Evolutionary conservation across 2,888 invertebrate species (phyloP).

Genomic region (Stenotaenia linearis): DNA sequence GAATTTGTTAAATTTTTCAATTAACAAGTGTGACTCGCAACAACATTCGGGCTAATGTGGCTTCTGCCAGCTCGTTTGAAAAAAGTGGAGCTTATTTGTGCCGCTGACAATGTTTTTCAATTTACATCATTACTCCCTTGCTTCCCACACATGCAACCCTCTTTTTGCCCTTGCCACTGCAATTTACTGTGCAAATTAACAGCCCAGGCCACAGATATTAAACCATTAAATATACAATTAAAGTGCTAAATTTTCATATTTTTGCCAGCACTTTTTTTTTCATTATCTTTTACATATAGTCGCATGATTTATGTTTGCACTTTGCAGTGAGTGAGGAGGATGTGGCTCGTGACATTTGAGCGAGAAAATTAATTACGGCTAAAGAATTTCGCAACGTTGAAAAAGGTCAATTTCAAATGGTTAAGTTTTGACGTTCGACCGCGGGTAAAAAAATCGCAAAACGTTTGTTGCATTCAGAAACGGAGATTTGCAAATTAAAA

Average conservation of each 20-base stretch:
- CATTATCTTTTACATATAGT: background rate
- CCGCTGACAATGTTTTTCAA: slow-evolving; percentile 17
- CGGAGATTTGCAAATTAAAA: too few species aligned
- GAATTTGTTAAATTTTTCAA: background rate
- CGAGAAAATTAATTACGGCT: background rate
- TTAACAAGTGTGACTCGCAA: background rate
- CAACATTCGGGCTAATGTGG: background rate
- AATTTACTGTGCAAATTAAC: slow-evolving; percentile 19
- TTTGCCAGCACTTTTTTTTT: background rate
- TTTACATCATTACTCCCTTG: slow-evolving; percentile 19
- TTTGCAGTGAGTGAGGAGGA: background rate
- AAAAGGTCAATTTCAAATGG: background rate
- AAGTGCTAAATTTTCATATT: slow-evolving; percentile 24
- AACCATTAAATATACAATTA: slow-evolving; percentile 22
- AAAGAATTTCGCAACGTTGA: background rate
- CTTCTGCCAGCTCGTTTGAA: background rate
- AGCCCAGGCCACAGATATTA: slow-evolving; percentile 20
- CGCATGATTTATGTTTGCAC: background rate
- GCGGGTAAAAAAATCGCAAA: background rate
- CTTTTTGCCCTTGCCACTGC: slow-evolving; percentile 16
- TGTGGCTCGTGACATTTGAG: background rate
- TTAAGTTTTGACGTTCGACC: background rate
- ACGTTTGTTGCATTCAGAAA: too few species aligned
- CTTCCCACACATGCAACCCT: background rate
- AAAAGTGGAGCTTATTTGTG: slow-evolving; percentile 8